Conservation (phyloP, 2,113 vertebrate genomes). For the Numenius arquata region DNA sequence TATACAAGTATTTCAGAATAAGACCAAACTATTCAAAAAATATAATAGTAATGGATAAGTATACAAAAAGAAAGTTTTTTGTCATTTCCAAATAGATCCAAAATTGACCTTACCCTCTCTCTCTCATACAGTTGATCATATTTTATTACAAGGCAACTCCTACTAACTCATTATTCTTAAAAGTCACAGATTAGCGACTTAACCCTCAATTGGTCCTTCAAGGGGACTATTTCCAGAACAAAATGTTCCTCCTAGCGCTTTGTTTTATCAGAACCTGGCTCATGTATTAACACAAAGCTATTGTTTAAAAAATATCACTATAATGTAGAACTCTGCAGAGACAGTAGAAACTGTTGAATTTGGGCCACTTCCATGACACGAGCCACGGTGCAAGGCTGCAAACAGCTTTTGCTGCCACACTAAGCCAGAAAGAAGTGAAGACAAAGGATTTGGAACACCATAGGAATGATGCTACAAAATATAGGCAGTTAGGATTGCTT, state of each 20-base stretch:
- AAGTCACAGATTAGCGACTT: neutral
- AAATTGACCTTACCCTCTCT: neutral
- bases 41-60: neutral
- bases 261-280: neutral
- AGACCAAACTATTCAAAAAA: neutral
- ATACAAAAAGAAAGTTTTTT: neutral
- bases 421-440: neutral
- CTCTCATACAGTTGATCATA: neutral
- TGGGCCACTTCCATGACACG: neutral
- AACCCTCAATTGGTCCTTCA: neutral
- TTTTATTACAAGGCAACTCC: neutral
- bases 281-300: fast-evolving
- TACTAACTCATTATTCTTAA: neutral
- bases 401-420: neutral
- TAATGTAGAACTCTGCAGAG: neutral
- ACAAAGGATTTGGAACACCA: neutral
- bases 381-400: fast-evolving
- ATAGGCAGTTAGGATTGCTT: neutral
- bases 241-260: neutral
- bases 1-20: neutral
- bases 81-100: neutral
- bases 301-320: neutral
- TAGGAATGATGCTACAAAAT: neutral
- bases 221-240: neutral
- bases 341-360: neutral